Conservation (phyloP, 1,140 invertebrate genomes). For the Archivesica marissinica region DNA sequence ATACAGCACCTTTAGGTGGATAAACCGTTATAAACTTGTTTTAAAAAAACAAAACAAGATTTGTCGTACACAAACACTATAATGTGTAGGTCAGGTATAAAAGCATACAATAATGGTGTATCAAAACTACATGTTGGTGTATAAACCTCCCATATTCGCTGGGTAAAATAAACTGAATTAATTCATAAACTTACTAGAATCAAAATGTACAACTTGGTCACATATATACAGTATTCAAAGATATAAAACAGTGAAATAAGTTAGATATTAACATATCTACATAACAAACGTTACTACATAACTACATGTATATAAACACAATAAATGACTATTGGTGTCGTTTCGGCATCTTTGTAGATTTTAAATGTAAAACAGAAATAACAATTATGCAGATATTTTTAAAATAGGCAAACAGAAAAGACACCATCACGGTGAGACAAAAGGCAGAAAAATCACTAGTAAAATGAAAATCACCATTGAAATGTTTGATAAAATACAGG, state of each 20-base stretch:
- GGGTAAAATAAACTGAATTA: neutral
- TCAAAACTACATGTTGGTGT: neutral
- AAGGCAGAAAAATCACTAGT: too few relatives aligned
- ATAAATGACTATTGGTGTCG: too few relatives aligned
- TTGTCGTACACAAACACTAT: too few relatives aligned
- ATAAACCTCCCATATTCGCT: neutral
- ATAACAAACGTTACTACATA: neutral
- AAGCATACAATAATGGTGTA: neutral
- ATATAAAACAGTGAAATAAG: conserved; percentile 21
- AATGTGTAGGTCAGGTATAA: neutral
- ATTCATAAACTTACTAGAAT: neutral
- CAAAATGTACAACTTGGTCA: neutral
- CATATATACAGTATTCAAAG: neutral
- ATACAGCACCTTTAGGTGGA: too few relatives aligned
- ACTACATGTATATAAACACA: neutral
- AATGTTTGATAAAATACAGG: too few relatives aligned
- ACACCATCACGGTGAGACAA: neutral
- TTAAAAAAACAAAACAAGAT: too few relatives aligned
- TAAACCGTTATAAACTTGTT: too few relatives aligned
- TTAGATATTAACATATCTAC: conserved; percentile 42
- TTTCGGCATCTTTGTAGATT: too few relatives aligned
- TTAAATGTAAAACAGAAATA: too few relatives aligned
- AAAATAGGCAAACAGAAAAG: neutral
- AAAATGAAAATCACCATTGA: too few relatives aligned
- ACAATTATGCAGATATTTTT: too few relatives aligned